A percentile compares a stretch with the other conserved stretches of the same genome.
phyloP scores from a whole-genome alignment of 2,888 invertebrate species.

The Furcula furcula region DNA sequence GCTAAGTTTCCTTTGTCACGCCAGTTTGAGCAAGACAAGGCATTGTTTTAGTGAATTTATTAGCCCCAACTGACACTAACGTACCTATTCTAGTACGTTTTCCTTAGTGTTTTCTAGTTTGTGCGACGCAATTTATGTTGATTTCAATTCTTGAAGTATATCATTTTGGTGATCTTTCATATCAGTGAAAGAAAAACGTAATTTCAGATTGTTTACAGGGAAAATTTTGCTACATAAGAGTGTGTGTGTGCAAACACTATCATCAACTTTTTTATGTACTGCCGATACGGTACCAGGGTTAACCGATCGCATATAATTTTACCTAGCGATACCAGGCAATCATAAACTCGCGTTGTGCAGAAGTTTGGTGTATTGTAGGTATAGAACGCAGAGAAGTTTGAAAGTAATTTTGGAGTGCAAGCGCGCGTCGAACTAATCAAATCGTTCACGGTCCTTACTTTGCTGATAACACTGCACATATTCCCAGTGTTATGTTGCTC shows the following conservation, averaged over 20 bases:
- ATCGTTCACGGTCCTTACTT: slow-evolving; percentile 74
- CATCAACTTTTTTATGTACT: background rate
- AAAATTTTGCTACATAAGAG: background rate
- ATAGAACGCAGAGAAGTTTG: slow-evolving; percentile 57
- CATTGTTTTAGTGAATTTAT: slow-evolving; percentile 75
- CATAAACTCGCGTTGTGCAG: slow-evolving; percentile 38
- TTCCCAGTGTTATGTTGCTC: slow-evolving; percentile 50
- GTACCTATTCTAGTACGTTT: slow-evolving; percentile 32
- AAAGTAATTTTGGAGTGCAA: slow-evolving; percentile 78
- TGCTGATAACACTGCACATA: slow-evolving; percentile 59
- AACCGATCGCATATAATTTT: slow-evolving; percentile 24
- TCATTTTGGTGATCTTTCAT: background rate
- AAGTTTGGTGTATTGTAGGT: slow-evolving; percentile 51
- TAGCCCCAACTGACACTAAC: slow-evolving; percentile 53
- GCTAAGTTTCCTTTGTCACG: slow-evolving; percentile 76
- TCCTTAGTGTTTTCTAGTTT: slow-evolving; percentile 21
- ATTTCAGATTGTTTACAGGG: slow-evolving; percentile 2
- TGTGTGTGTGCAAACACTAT: background rate
- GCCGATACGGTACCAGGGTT: slow-evolving; percentile 1
- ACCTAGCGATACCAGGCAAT: slow-evolving; percentile 44
- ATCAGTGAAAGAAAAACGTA: background rate
- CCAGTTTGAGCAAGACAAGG: slow-evolving; percentile 51
- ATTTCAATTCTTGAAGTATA: slow-evolving; percentile 1
- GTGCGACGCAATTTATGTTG: slow-evolving; percentile 10
- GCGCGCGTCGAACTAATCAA: slow-evolving; percentile 77